Conservation (phyloP, 1,140 invertebrate species). For the Drosophila saltans region DNA sequence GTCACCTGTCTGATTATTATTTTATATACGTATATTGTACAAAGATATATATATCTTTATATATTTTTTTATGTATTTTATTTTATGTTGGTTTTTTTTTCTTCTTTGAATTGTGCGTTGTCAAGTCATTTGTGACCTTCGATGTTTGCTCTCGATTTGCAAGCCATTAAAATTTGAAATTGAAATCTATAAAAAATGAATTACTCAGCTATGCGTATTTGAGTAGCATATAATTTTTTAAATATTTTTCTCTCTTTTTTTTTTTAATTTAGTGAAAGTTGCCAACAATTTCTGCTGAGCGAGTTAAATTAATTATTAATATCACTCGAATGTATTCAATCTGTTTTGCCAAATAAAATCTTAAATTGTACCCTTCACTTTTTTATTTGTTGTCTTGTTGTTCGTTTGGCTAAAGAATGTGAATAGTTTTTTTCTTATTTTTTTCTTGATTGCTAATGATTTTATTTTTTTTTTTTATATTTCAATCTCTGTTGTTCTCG, state of each 20-base stretch:
- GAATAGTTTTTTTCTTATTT: not conserved
- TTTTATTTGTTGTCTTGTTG: not conserved
- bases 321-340: slow-evolving; percentile 41
- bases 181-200: slow-evolving; percentile 66
- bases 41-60: not conserved
- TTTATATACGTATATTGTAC: slow-evolving; percentile 24
- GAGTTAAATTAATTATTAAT: slow-evolving; percentile 65
- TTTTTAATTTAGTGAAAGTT: slow-evolving; percentile 59
- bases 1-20: slow-evolving; percentile 77
- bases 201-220: slow-evolving; percentile 66
- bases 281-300: slow-evolving; percentile 40
- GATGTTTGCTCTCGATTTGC: slow-evolving; percentile 65
- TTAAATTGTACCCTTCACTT: slow-evolving; percentile 15
- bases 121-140: slow-evolving; percentile 61
- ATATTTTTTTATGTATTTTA: slow-evolving; percentile 33
- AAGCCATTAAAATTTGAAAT: slow-evolving; percentile 70
- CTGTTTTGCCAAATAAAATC: slow-evolving; percentile 24
- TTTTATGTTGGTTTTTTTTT: not conserved
- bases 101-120: slow-evolving; percentile 70
- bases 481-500: slow-evolving; percentile 3
- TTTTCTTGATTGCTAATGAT: not conserved
- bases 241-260: slow-evolving; percentile 21
- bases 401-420: slow-evolving; percentile 10
- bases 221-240: slow-evolving; percentile 27
- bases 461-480: slow-evolving; percentile 5